Conservation (phyloP, 2,888 invertebrate genomes). For the Acanthococcus lagerstroemiae region DNA sequence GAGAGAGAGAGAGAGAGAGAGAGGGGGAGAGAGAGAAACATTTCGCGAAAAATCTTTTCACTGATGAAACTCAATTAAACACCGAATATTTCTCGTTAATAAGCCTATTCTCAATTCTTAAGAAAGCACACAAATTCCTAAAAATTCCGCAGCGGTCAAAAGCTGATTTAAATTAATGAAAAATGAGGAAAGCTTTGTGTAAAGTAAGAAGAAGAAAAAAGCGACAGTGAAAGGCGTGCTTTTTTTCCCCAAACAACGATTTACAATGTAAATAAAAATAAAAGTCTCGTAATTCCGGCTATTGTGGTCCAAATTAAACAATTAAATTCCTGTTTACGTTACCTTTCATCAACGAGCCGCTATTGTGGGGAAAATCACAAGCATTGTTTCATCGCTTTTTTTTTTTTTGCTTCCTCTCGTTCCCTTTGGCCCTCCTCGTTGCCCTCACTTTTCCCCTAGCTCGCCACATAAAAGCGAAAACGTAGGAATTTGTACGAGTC, state of each 20-base stretch:
- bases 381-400: not conserved
- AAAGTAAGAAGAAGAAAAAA: not conserved
- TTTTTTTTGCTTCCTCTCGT: not conserved
- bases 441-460: too few species aligned
- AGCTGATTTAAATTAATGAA: too few species aligned
- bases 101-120: not conserved
- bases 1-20: too few species aligned
- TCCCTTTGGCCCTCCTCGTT: too few species aligned
- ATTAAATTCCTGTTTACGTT: constrained; percentile 27
- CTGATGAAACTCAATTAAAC: not conserved
- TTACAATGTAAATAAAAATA: constrained; percentile 7
- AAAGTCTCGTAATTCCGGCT: constrained; percentile 23
- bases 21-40: not conserved
- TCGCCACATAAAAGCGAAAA: too few species aligned
- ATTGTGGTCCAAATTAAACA: constrained; percentile 25
- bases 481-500: too few species aligned
- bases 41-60: not conserved
- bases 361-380: constrained; percentile 22
- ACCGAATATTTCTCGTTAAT: not conserved
- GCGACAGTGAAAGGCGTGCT: too few species aligned
- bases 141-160: too few species aligned
- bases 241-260: too few species aligned
- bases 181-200: too few species aligned
- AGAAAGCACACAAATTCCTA: not conserved
- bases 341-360: constrained; percentile 22